A percentile compares a stretch with the other conserved stretches of the same genome.
These are phyloP conservation scores for Dolichopus griseipennis DNA, from an alignment of 2,888 invertebrate genomes.

Conservation along the genomic window DNA sequence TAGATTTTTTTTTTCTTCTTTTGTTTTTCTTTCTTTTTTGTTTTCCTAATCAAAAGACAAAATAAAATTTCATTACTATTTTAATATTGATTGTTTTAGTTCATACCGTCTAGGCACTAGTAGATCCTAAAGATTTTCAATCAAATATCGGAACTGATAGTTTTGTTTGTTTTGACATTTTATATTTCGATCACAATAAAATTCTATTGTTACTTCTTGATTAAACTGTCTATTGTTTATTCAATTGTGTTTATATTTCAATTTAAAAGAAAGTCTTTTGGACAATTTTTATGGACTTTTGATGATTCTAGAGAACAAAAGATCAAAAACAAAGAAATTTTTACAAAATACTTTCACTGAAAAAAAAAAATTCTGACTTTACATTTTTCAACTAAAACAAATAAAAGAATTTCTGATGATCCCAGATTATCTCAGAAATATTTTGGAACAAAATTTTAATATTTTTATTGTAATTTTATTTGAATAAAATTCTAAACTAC, in stretches of 20 bases:
- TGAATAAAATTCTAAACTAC: no score
- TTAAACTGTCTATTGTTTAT: not conserved
- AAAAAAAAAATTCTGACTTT: no score
- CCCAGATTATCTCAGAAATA: not conserved
- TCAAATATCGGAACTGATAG: slow-evolving; percentile 6
- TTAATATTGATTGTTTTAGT: not conserved
- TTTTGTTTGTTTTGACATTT: slow-evolving; percentile 6
- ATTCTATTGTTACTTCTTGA: not conserved
- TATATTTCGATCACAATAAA: not conserved
- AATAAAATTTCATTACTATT: not conserved
- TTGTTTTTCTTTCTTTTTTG: no score
- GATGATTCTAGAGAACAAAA: not conserved
- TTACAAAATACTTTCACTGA: no score
- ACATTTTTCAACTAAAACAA: not conserved
- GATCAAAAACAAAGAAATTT: no score
- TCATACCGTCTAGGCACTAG: no score
- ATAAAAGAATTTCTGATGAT: not conserved
- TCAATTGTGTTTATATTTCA: not conserved
- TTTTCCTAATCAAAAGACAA: not conserved
- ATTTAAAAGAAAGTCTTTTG: not conserved
- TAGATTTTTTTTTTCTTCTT: not conserved
- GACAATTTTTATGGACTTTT: not conserved
- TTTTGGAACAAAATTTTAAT: not conserved
- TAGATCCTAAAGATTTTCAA: not conserved
- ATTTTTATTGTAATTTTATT: not conserved